Base-by-base conservation (phyloP, 2,113 vertebrate genomes). In the Falco punctatus region DNA sequence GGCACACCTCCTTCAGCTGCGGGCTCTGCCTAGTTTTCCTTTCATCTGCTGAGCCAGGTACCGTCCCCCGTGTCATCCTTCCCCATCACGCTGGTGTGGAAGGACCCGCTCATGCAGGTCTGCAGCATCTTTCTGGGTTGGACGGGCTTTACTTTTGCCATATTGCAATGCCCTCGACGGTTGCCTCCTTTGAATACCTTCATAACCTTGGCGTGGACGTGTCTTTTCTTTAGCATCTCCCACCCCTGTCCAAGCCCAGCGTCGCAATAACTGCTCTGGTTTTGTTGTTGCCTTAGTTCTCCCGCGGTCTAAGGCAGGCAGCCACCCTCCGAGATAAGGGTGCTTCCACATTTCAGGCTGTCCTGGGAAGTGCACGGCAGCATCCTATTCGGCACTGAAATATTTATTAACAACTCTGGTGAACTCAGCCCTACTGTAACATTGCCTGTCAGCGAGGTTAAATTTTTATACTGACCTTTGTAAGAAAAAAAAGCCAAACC, bases 31-130 rank as follows among this genome's bases (percentile, higher is more conserved):
- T 71, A 14, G 22, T 35, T 42, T 58, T 78, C 44, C 33, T 94
- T 7, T 75, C 6, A 0, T 81, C 86, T 94, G 42, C 91, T 70
- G 54, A 92, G 59, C 72, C 88, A 94, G 94, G 91, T 96, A 95
- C 49, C 2, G 6, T 82, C 46, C 30, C 26, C 17, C 0, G 3
- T 0, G 0, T 85, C 62, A 33, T 69, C 13, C 42, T 51, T 92
- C 61, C 59, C 54, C 9, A 13, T 48, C 7, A 6, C 46, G 48
- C 51, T 70, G 69, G 18, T 0, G 16, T 74, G 51, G 75, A 86
- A 62, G 48, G 20, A 22, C 30, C 81, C 0, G 0, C 32, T 74
- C 5, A 5, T 58, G 32, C 1, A 3, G 65, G 19, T 91, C 58
- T 73, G 57, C n/a, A 33, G 33, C 2, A 6, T 81, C 49, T 58